A percentile compares a stretch with the other conserved stretches of the same genome.
phyloP scores from a whole-genome alignment of 53 echinoderm and acorn worm genomes.

The Stichopus horrens region DNA sequence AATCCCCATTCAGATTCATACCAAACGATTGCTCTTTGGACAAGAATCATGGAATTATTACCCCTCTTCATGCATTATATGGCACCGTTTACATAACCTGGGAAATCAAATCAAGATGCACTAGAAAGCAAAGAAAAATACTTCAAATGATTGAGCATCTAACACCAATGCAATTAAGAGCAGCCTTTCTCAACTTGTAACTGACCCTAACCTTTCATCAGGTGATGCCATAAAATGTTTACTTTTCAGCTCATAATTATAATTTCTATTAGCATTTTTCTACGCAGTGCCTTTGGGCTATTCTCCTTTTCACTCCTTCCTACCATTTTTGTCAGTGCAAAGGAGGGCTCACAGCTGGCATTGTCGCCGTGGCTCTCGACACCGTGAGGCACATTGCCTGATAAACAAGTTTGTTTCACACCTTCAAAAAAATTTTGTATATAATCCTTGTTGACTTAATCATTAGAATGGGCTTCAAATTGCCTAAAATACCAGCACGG shows the following conservation, averaged over 20 bases:
- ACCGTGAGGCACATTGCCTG: slow-evolving; percentile 24
- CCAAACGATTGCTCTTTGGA: too few species aligned
- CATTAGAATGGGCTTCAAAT: slow-evolving; percentile 8
- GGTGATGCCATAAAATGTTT: slow-evolving; percentile 16
- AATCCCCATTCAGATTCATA: too few species aligned
- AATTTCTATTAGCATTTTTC: not conserved
- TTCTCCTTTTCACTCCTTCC: not conserved
- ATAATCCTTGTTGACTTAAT: slow-evolving; percentile 36
- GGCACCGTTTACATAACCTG: too few species aligned
- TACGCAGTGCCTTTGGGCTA: slow-evolving; percentile 15
- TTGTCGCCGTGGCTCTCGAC: slow-evolving; percentile 21
- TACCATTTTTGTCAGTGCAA: not conserved
- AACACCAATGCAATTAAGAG: too few species aligned
- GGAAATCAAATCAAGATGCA: too few species aligned
- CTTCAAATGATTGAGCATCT: too few species aligned
- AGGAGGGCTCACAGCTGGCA: not conserved
- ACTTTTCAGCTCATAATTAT: slow-evolving; percentile 16
- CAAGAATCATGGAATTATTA: too few species aligned
- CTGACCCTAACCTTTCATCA: not conserved
- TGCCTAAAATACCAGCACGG: slow-evolving; percentile 8
- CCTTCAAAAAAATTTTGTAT: slow-evolving; percentile 22
- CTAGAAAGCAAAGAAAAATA: too few species aligned
- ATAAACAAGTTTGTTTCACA: slow-evolving; percentile 32
- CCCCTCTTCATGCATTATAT: too few species aligned
- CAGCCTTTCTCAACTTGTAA: too few species aligned